Evolutionary conservation across 1,140 invertebrate genomes (phyloP).

Genomic region (Holotrichia oblita): DNA sequence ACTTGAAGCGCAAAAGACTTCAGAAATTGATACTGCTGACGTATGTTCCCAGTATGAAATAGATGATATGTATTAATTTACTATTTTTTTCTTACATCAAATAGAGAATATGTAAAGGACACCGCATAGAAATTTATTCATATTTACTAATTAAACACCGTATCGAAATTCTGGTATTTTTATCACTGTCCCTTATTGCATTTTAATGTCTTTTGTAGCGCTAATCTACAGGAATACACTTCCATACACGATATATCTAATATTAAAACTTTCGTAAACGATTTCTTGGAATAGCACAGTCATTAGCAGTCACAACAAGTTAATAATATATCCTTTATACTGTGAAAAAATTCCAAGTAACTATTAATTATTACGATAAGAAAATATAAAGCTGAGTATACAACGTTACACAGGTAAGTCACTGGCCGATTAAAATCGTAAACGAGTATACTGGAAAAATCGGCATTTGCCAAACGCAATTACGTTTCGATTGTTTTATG

Average conservation of each 20-base stretch:
- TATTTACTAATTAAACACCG: too few species aligned
- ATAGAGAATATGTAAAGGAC: too few species aligned
- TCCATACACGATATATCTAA: conserved; percentile 6
- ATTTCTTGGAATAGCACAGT: conserved; percentile 20
- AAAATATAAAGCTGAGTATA: background rate
- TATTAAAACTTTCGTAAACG: conserved; percentile 34
- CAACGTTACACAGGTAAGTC: background rate
- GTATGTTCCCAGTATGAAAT: too few species aligned
- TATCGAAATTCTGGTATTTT: too few species aligned
- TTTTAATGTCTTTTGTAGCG: background rate
- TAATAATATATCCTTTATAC: conserved; percentile 30
- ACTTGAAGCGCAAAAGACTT: too few species aligned
- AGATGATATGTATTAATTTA: too few species aligned
- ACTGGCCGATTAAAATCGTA: conserved; percentile 3
- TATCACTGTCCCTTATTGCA: background rate
- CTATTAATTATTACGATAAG: conserved; percentile 26
- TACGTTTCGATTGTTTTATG: too few species aligned
- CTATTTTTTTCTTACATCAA: too few species aligned
- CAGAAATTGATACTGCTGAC: too few species aligned
- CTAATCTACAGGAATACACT: background rate
- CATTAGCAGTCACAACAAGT: conserved; percentile 27
- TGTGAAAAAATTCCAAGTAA: conserved; percentile 31
- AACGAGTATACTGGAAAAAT: conserved; percentile 1
- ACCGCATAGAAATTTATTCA: too few species aligned
- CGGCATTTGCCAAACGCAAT: too few species aligned